Evolutionary conservation across 2,113 vertebrate species (phyloP).

Genomic region (Rhipidura dahli): DNA sequence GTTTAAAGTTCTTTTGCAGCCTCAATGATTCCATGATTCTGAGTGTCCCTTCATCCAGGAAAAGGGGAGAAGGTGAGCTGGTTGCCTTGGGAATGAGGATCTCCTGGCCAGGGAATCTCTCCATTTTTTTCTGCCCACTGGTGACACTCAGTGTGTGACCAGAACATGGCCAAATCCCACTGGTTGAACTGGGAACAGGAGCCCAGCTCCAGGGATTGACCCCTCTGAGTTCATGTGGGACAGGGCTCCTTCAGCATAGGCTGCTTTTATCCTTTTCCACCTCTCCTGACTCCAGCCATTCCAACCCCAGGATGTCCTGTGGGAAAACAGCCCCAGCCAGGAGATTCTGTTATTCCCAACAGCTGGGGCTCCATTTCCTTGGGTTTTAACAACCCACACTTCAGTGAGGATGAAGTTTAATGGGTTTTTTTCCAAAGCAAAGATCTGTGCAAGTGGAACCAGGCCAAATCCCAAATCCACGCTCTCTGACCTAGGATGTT

Average conservation of each 20-base stretch:
- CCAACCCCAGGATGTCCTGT: not conserved
- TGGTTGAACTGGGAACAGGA: not conserved
- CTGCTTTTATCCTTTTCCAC: not conserved
- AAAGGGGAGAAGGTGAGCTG: not conserved
- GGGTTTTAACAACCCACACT: not conserved
- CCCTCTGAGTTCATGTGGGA: rapidly evolving
- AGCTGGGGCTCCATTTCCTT: not conserved
- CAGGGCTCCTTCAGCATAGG: not conserved
- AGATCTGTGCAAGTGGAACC: not conserved
- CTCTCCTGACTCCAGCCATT: not conserved
- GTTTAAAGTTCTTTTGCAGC: not conserved
- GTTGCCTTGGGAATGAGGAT: not conserved
- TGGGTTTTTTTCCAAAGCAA: not conserved
- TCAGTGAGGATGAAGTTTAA: not conserved
- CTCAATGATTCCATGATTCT: not conserved
- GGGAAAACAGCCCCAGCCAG: not conserved
- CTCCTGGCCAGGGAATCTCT: not conserved
- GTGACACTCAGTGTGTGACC: not conserved
- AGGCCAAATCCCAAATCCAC: not conserved
- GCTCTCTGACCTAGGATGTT: not conserved
- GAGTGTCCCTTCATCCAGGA: not conserved
- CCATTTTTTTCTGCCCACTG: no score
- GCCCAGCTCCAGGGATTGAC: not conserved
- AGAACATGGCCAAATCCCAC: not conserved
- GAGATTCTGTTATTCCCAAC: not conserved